phyloP scores from a whole-genome alignment of 2,113 vertebrate genomes.

The Abramis brama region DNA sequence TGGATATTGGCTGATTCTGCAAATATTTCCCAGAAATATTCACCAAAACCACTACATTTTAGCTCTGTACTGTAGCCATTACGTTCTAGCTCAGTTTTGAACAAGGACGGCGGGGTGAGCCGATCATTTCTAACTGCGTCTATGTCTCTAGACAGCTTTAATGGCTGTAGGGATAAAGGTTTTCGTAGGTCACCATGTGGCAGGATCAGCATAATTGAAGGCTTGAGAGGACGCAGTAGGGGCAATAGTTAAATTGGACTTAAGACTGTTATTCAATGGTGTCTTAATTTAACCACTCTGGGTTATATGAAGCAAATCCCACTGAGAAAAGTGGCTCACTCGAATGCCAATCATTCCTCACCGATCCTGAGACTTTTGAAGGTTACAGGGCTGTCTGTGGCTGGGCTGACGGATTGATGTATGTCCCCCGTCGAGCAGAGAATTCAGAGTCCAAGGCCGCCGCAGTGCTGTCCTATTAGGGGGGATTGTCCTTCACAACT shows the following conservation, averaged over 20 bases:
- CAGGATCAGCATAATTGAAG: conserved; percentile 70
- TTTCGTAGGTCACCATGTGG: conserved; percentile 80
- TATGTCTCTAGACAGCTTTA: conserved; percentile 41
- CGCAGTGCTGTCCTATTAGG: conserved; percentile 71
- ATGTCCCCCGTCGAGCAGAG: conserved; percentile 78
- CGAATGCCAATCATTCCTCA: conserved; percentile 81
- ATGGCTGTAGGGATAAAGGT: conserved; percentile 81
- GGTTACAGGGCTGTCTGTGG: conserved; percentile 82
- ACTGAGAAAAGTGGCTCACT: conserved; percentile 77
- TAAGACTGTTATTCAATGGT: conserved; percentile 84
- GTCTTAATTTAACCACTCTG: conserved; percentile 82
- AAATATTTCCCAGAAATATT: conserved; percentile 2
- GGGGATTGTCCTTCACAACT: conserved; percentile 62
- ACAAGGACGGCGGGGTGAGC: background rate
- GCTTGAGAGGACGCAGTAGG: conserved; percentile 79
- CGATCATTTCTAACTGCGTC: conserved; percentile 1
- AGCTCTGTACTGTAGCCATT: background rate
- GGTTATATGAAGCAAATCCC: conserved; percentile 85
- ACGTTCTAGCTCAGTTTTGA: background rate
- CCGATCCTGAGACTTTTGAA: conserved; percentile 83
- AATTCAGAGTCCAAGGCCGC: conserved; percentile 85
- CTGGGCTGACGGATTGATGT: conserved; percentile 86
- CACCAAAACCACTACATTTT: background rate
- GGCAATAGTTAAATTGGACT: conserved; percentile 86
- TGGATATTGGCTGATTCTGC: background rate